A percentile compares a stretch with the other conserved stretches of the same genome.
Conservation (phyloP, 30 jellyfish, hydroid and myxozoan species). For the Cassiopea andromeda region DNA sequence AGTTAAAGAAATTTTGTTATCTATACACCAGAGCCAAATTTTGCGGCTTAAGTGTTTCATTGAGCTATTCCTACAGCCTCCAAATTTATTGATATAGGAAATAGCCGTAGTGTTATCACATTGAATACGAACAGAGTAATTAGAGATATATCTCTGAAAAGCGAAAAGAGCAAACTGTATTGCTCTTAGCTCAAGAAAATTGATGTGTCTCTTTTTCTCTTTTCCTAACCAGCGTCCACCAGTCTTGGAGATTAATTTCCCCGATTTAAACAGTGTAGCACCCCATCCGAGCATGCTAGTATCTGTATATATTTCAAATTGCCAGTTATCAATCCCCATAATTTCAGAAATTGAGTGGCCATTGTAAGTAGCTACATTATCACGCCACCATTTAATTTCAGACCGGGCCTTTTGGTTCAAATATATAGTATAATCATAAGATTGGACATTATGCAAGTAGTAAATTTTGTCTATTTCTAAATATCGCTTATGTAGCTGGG, state of each 20-base stretch:
- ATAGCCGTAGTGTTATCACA: slow-evolving; percentile 10
- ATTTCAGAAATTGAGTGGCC: not conserved
- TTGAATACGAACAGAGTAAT: not conserved
- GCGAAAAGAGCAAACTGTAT: slow-evolving; percentile 10
- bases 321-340: not conserved
- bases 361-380: not conserved
- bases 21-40: slow-evolving; percentile 40
- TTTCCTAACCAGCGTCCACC: not conserved
- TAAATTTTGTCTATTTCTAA: not conserved
- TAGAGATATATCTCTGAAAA: not conserved
- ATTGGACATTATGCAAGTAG: not conserved
- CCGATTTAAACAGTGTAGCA: not conserved
- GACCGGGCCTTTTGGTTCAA: not conserved
- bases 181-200: not conserved
- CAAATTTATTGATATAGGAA: slow-evolving; percentile 4
- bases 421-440: not conserved
- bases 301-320: slow-evolving; percentile 1
- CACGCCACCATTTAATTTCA: slow-evolving; percentile 6
- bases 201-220: not conserved
- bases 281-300: not conserved
- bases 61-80: slow-evolving; percentile 4
- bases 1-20: not conserved
- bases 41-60: not conserved
- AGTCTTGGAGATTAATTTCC: not conserved
- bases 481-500: not conserved